Evolutionary conservation across 2,888 invertebrate species (phyloP).

Genomic region (Tanypteryx hageni): DNA sequence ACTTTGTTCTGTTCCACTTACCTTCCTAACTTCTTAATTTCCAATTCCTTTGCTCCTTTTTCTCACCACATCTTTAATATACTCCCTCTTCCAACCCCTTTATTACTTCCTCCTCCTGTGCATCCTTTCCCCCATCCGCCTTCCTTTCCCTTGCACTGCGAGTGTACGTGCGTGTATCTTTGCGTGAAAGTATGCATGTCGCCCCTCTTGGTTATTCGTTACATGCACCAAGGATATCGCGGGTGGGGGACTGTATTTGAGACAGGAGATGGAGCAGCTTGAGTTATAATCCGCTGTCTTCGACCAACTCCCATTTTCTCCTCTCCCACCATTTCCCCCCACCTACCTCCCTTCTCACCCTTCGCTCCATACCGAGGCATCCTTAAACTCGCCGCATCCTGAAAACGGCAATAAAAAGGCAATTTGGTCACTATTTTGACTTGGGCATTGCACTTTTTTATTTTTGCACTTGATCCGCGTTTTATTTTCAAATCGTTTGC

Average conservation of each 20-base stretch:
- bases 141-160: not conserved
- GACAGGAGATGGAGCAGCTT: not conserved
- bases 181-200: conserved; percentile 32
- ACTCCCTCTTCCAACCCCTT: not conserved
- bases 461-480: too few relatives aligned
- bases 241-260: not conserved
- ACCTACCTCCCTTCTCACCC: too few relatives aligned
- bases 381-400: too few relatives aligned
- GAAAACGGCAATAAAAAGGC: too few relatives aligned
- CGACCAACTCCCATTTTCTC: not conserved
- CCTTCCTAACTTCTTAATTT: not conserved
- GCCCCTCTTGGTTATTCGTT: conserved; percentile 5
- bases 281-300: not conserved
- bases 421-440: too few relatives aligned
- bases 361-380: too few relatives aligned
- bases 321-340: not conserved
- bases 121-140: not conserved
- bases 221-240: not conserved
- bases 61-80: not conserved
- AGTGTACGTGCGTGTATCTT: conserved; percentile 3
- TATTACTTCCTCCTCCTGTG: not conserved
- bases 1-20: not conserved
- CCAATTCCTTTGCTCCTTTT: not conserved
- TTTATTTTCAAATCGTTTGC: too few relatives aligned
- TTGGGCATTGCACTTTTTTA: too few relatives aligned